Conservation (phyloP, 2,113 vertebrate genomes). For the Turnix velox region DNA sequence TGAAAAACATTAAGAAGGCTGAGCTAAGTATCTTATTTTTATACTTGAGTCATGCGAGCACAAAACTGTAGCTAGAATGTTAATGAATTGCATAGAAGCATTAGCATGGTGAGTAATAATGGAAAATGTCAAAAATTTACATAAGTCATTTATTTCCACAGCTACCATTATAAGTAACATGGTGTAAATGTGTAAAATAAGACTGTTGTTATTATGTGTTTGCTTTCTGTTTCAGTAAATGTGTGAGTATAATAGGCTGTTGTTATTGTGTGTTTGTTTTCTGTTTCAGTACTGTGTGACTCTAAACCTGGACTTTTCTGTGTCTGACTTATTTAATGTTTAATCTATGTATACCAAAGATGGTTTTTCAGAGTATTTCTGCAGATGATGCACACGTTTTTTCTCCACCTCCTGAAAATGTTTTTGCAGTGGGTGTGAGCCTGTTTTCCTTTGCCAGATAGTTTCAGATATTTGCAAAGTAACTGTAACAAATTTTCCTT, state of each 20-base stretch:
- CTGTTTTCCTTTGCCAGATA: background rate
- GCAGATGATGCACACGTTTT: background rate
- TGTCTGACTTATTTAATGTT: background rate
- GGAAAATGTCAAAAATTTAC: background rate
- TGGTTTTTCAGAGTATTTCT: background rate
- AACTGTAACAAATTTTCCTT: background rate
- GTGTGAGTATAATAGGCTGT: too few relatives aligned
- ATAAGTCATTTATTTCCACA: background rate
- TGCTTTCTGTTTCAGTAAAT: background rate
- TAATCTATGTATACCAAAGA: background rate
- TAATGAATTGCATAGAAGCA: background rate
- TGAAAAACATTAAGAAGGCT: background rate
- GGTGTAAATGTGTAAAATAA: background rate
- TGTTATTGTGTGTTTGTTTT: background rate
- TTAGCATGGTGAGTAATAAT: background rate
- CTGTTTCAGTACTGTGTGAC: background rate
- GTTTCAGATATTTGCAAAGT: background rate
- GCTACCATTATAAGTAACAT: background rate
- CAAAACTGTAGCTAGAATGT: background rate
- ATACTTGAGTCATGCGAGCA: background rate
- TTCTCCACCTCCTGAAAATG: background rate
- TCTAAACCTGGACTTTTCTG: background rate
- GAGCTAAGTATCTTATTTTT: background rate
- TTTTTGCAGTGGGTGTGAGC: background rate
- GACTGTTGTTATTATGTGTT: background rate